Conservation (phyloP, 2,888 invertebrate genomes). For the Leptinotarsa tumamoca region DNA sequence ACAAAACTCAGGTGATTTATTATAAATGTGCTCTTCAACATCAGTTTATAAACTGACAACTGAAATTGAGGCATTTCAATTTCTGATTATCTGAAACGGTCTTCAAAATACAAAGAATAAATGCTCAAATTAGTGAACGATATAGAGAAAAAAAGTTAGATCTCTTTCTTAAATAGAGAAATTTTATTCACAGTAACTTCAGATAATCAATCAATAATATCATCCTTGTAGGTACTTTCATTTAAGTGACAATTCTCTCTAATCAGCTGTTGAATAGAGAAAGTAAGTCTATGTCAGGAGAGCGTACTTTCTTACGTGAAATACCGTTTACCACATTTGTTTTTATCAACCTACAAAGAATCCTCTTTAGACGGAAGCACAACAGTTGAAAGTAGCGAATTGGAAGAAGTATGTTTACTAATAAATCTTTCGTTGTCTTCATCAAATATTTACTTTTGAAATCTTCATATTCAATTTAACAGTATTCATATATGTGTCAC, state of each 20-base stretch:
- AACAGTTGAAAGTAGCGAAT: conserved; percentile 38
- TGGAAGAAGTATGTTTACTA: background rate
- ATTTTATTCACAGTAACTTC: background rate
- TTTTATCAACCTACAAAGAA: conserved; percentile 27
- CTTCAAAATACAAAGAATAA: too few relatives aligned
- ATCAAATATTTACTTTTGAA: too few relatives aligned
- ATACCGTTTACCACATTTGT: conserved; percentile 32
- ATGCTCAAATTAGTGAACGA: too few relatives aligned
- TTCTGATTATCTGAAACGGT: too few relatives aligned
- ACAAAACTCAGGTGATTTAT: conserved; percentile 78
- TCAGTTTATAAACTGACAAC: background rate
- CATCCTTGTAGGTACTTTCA: conserved; percentile 12
- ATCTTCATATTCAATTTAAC: background rate
- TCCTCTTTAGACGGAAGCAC: conserved; percentile 36
- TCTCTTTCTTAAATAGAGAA: too few relatives aligned
- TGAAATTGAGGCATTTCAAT: background rate
- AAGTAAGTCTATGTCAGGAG: conserved; percentile 34
- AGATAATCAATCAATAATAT: background rate
- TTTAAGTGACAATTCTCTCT: conserved; percentile 18
- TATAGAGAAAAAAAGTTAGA: background rate
- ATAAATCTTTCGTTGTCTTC: background rate
- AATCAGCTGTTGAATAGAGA: conserved; percentile 40
- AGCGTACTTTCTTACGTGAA: conserved; percentile 35
- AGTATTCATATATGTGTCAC: background rate
- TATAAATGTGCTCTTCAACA: background rate